Evolutionary conservation across 2,888 invertebrate genomes (phyloP).

Genomic region (Dryadula phaetusa): DNA sequence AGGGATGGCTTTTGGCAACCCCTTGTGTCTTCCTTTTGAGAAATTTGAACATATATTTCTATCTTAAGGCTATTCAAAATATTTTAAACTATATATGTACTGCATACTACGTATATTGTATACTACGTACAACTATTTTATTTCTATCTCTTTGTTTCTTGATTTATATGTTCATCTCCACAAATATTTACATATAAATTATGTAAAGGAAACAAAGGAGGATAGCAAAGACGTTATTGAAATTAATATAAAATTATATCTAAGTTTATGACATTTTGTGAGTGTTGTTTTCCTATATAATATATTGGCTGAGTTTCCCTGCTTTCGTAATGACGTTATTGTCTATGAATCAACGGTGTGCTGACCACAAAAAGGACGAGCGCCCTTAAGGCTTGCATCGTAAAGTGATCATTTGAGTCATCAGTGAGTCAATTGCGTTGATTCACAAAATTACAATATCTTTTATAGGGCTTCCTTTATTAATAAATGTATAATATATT

Average conservation of each 20-base stretch:
- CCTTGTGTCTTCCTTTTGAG: conserved; percentile 27
- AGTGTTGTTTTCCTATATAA: neutral
- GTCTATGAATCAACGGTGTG: conserved; percentile 40
- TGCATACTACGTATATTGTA: no score
- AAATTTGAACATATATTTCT: conserved; percentile 26
- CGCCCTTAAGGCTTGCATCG: conserved; percentile 47
- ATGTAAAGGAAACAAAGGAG: neutral
- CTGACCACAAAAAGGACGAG: conserved; percentile 33
- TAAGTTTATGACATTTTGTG: neutral
- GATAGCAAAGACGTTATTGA: neutral
- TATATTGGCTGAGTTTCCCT: neutral
- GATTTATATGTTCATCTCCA: neutral
- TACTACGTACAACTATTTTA: no score
- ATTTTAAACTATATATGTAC: neutral
- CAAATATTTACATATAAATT: neutral
- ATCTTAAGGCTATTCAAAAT: neutral
- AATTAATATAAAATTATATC: neutral
- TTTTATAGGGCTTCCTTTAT: conserved; percentile 24
- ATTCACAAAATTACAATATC: conserved; percentile 46
- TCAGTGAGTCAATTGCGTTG: conserved; percentile 55
- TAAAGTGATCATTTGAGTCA: conserved; percentile 57
- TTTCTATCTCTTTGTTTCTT: no score
- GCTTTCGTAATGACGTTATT: conserved; percentile 2
- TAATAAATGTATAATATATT: conserved; percentile 4
- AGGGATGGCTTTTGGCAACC: conserved; percentile 20